phyloP scores from a whole-genome alignment of 2,113 vertebrate species.

The Misgurnus mizolepis region DNA sequence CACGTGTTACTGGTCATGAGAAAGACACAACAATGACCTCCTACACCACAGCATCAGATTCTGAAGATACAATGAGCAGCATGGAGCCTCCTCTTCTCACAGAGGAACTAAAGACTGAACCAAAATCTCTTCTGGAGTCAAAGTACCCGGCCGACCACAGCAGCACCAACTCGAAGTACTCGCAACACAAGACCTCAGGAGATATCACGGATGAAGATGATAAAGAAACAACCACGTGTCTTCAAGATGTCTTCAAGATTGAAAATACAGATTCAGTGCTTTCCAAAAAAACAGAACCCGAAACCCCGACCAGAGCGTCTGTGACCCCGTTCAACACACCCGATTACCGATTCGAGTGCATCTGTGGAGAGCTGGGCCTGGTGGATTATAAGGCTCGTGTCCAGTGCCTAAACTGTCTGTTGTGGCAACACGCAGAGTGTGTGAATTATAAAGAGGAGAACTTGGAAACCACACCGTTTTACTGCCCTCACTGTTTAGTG shows the following conservation, averaged over 20 bases:
- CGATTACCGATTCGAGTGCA: slow-evolving; percentile 93
- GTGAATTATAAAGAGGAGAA: slow-evolving; percentile 95
- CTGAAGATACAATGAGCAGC: slow-evolving; percentile 59
- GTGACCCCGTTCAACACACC: slow-evolving; percentile 79
- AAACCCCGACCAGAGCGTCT: slow-evolving; percentile 61
- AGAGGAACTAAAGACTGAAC: slow-evolving; percentile 41
- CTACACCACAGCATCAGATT: slow-evolving; percentile 56
- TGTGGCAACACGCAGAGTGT: slow-evolving; percentile 96
- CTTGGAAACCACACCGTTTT: slow-evolving; percentile 87
- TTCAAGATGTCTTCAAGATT: slow-evolving; percentile 18
- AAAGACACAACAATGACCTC: slow-evolving; percentile 54
- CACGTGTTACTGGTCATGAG: slow-evolving; percentile 67
- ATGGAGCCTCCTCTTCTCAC: slow-evolving; percentile 29
- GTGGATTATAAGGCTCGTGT: slow-evolving; percentile 91
- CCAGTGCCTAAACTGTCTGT: slow-evolving; percentile 92
- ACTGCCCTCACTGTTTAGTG: slow-evolving; percentile 96
- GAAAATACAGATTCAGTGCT: slow-evolving; percentile 42
- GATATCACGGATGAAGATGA: slow-evolving; percentile 20
- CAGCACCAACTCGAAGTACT: slow-evolving; percentile 7
- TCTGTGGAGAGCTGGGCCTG: slow-evolving; percentile 90
- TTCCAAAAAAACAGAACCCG: slow-evolving; percentile 42
- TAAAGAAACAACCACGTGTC: not conserved
- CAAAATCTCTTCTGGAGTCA: slow-evolving; percentile 33
- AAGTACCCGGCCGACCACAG: slow-evolving; percentile 1
- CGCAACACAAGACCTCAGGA: not conserved